Conservation (phyloP, 2,888 invertebrate genomes). For the Protophormia terraenovae region DNA sequence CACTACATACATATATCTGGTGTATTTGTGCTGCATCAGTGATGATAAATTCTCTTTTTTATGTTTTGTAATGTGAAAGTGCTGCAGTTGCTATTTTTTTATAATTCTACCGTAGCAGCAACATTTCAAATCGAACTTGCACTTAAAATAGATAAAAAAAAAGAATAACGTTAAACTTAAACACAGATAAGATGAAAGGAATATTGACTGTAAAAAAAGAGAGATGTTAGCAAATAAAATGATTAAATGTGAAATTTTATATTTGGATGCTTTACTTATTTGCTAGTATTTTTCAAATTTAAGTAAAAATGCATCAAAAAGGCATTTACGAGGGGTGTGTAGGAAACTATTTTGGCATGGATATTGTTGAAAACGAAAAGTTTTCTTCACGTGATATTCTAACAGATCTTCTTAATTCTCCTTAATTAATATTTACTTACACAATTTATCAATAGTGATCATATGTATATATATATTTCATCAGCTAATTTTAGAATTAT, state of each 20-base stretch:
- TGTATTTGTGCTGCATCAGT: conserved; percentile 55
- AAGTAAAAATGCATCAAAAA: conserved; percentile 21
- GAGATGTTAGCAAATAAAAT: conserved; percentile 9
- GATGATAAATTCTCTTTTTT: conserved; percentile 60
- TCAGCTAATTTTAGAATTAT: too few relatives aligned
- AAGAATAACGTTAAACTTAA: conserved; percentile 36
- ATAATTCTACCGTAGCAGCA: conserved; percentile 3
- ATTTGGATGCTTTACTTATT: conserved; percentile 27
- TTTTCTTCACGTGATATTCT: too few relatives aligned
- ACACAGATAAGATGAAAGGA: conserved; percentile 55
- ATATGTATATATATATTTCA: too few relatives aligned
- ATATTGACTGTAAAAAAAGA: conserved; percentile 50
- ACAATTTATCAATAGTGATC: too few relatives aligned
- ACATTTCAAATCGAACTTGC: conserved; percentile 34
- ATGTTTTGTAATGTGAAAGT: conserved; percentile 48
- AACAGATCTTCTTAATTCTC: too few relatives aligned
- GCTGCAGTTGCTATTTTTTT: conserved; percentile 51
- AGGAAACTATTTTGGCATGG: too few relatives aligned
- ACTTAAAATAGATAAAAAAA: conserved; percentile 6
- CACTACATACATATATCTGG: too few relatives aligned
- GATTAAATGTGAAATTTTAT: conserved; percentile 53
- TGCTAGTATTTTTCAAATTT: conserved; percentile 16
- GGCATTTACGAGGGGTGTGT: conserved; percentile 23
- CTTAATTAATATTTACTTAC: too few relatives aligned
- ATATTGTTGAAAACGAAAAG: too few relatives aligned